phyloP scores from a whole-genome alignment of 2,888 invertebrate species.

The Seladonia tumulorum region DNA sequence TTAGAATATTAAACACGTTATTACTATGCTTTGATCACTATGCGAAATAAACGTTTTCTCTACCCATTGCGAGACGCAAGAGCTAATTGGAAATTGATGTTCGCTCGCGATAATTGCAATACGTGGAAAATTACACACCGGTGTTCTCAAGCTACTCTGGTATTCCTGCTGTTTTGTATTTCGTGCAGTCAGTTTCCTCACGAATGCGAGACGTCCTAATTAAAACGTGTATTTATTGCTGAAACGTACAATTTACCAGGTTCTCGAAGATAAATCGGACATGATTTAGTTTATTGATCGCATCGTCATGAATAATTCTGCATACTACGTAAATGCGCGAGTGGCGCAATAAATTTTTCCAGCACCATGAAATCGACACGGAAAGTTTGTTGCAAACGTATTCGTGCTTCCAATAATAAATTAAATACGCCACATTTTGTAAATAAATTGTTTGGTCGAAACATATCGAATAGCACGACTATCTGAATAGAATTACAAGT shows the following conservation, averaged over 20 bases:
- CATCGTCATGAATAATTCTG: not conserved
- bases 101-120: not conserved
- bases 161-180: not conserved
- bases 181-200: too few species aligned
- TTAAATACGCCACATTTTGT: not conserved
- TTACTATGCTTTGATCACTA: not conserved
- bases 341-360: not conserved
- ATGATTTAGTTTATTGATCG: not conserved
- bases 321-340: not conserved
- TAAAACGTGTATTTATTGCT: not conserved
- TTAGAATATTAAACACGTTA: not conserved
- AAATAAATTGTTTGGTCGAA: not conserved
- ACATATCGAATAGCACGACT: too few species aligned
- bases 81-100: not conserved
- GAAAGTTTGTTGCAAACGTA: not conserved
- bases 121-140: not conserved
- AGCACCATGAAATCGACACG: not conserved
- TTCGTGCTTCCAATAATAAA: not conserved
- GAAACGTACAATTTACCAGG: not conserved
- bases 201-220: not conserved
- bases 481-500: too few species aligned
- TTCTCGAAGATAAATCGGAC: not conserved
- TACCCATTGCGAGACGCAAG: not conserved
- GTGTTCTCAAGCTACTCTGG: not conserved
- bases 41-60: not conserved